Base-by-base conservation (phyloP, 2,888 invertebrate species). In the Erebia epiphron region DNA sequence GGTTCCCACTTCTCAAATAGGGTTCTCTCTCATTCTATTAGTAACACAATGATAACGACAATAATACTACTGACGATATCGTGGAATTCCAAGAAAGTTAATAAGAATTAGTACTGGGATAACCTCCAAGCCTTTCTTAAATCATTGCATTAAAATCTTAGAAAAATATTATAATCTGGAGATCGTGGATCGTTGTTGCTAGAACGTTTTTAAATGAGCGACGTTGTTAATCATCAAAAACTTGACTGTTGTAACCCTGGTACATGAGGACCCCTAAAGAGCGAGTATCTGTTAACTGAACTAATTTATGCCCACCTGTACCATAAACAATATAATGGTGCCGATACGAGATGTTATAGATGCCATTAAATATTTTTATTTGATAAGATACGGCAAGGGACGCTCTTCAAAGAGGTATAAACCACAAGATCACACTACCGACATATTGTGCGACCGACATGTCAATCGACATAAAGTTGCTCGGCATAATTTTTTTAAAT, bases 241-340 rank as follows among this genome's bases (percentile, higher is more conserved):
- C n/a, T 16, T 54, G 16, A 16, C 61, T 46, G 9, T 46, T 49
- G 67, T 21, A 58, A 58, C 67, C 67, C 67, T 67, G 16, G 2
- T 57, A 9, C 21, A 10, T 70, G 76, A 76, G 87, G 90, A 90
- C 91, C 92, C 92, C 91, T 91, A 86, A 92, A 91, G 90, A 91
- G 91, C 87, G 86, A 82, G 85, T 82, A 81, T 84, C 84, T 85
- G 86, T 89, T 90, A 81, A 89, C 82, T 89, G 91, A 88, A 91
- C 92, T 92, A 92, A 92, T 92, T 92, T 92, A 92, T 89, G 89
- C 83, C 81, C 85, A 83, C 85, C 84, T 85, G 90, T 87, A 86
- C 84, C 87, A 90, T 92, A 92, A 92, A 92, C 89, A 89, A 91
- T 86, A 85, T 83, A 79, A 80, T 82, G 80, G 83, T 79, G 79